These are phyloP conservation scores for Nibea albiflora DNA, from an alignment of 2,113 vertebrate genomes.

Conservation along the genomic window DNA sequence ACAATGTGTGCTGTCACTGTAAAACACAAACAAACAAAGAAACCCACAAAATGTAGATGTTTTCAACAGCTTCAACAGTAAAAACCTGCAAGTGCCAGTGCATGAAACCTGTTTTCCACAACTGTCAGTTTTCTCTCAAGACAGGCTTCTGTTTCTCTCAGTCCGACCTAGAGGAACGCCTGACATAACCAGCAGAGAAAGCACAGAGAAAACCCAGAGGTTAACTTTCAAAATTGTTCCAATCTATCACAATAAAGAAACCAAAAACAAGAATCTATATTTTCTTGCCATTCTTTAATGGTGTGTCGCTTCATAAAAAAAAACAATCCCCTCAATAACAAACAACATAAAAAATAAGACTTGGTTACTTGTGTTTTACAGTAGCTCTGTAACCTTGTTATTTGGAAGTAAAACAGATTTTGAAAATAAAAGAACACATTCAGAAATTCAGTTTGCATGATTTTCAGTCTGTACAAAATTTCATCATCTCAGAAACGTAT, in stretches of 20 bases:
- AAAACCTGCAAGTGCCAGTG: slow-evolving; percentile 21
- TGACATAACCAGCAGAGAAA: background rate
- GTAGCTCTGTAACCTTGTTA: too few relatives aligned
- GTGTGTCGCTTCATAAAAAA: background rate
- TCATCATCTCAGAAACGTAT: too few relatives aligned
- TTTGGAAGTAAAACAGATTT: too few relatives aligned
- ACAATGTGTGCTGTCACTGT: slow-evolving; percentile 1
- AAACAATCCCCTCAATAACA: too few relatives aligned
- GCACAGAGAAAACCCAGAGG: background rate
- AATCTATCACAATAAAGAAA: background rate
- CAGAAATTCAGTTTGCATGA: too few relatives aligned
- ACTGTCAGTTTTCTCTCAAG: slow-evolving; percentile 21
- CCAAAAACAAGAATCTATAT: background rate
- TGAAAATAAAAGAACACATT: too few relatives aligned
- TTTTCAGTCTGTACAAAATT: too few relatives aligned
- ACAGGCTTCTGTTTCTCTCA: background rate
- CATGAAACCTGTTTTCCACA: slow-evolving; percentile 13
- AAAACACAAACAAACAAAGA: background rate
- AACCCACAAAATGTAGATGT: background rate
- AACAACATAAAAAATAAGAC: too few relatives aligned
- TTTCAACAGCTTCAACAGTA: slow-evolving; percentile 3
- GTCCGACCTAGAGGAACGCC: background rate
- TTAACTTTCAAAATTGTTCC: background rate
- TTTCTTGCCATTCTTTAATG: slow-evolving; percentile 4
- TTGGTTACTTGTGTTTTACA: too few relatives aligned